Evolutionary conservation across 2,888 invertebrate species (phyloP).

Genomic region (Busseola fusca): DNA sequence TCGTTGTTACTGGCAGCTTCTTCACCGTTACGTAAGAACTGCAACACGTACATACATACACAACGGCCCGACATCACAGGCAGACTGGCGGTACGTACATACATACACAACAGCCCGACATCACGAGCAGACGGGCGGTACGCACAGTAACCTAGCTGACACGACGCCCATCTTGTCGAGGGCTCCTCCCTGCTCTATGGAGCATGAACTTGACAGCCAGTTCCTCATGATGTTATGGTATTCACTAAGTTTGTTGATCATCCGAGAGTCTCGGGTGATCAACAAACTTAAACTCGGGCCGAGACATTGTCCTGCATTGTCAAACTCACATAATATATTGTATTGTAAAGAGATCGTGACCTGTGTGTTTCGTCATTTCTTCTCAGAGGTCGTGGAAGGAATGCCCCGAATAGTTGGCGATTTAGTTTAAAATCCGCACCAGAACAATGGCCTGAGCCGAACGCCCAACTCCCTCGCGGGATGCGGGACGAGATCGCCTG

Average conservation of each 20-base stretch:
- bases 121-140: background rate
- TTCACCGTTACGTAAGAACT: no score
- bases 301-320: background rate
- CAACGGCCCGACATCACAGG: no score
- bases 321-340: background rate
- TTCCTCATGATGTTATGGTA: background rate
- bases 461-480: background rate
- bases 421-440: background rate
- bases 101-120: no score
- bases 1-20: no score
- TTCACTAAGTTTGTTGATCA: background rate
- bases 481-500: background rate
- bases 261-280: no score
- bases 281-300: no score
- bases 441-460: background rate
- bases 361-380: background rate
- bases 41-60: no score
- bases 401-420: background rate
- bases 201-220: background rate
- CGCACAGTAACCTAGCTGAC: background rate
- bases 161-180: background rate
- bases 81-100: no score
- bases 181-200: background rate
- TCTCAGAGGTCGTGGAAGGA: background rate
- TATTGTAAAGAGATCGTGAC: background rate